Percentiles rank a stretch among this genome's conserved stretches.
phyloP scores from a whole-genome alignment of 2,113 vertebrate genomes.

The Periophthalmus modestus region DNA sequence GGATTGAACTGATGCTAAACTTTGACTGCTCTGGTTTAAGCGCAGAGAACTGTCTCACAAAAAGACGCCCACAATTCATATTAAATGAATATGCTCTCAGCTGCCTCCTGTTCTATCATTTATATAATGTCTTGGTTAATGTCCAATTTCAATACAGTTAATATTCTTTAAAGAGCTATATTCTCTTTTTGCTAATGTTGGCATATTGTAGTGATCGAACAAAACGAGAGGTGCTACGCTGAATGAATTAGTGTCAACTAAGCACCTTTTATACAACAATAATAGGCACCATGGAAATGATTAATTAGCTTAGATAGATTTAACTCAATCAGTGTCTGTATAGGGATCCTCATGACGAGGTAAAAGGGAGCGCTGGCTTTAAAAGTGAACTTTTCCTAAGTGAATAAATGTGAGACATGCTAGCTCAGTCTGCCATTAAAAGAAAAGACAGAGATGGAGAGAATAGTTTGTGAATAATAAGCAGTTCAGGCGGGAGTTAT shows the following conservation, averaged over 20 bases:
- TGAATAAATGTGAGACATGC: slow-evolving; percentile 45
- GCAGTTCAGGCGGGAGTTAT: slow-evolving; percentile 50
- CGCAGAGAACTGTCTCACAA: background rate
- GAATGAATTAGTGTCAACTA: slow-evolving; percentile 72
- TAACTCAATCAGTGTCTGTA: slow-evolving; percentile 57
- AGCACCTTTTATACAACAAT: slow-evolving; percentile 72
- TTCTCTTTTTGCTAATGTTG: slow-evolving; percentile 56
- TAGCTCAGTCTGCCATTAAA: slow-evolving; percentile 44
- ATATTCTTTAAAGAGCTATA: slow-evolving; percentile 40
- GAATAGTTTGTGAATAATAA: slow-evolving; percentile 56
- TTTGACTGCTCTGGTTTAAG: background rate
- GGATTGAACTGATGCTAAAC: slow-evolving; percentile 2
- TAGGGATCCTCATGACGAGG: slow-evolving; percentile 34
- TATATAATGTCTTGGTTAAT: slow-evolving; percentile 33
- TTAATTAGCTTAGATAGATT: slow-evolving; percentile 67
- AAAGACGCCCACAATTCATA: background rate
- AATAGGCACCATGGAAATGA: slow-evolving; percentile 68
- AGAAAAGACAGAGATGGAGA: slow-evolving; percentile 23
- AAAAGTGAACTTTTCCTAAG: slow-evolving; percentile 58
- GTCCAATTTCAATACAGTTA: slow-evolving; percentile 58
- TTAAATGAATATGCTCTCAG: slow-evolving; percentile 14
- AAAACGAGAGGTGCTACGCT: slow-evolving; percentile 43
- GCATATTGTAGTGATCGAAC: slow-evolving; percentile 59
- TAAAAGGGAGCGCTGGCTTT: slow-evolving; percentile 36
- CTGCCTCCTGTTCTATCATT: slow-evolving; percentile 16